Evolutionary conservation across 2,797 vertebrate genomes (phyloP), one percentile per base, ranked within the genome.

Genomic region (Sebastes reedi): DNA sequence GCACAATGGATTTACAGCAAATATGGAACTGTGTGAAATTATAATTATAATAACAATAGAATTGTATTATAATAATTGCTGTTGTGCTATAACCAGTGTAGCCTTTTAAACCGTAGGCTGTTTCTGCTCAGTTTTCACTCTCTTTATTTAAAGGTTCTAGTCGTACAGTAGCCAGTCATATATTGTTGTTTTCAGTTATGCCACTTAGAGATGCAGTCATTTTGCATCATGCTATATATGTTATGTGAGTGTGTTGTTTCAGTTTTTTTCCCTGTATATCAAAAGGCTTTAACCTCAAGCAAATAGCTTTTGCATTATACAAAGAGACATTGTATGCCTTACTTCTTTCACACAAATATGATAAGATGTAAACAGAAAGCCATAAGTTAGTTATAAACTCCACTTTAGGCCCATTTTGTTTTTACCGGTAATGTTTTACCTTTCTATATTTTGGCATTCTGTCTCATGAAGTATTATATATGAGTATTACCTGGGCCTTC

Each of bases 1-100:
- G 84, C 75, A 79, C 84, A 59, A 67, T 73, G 80, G 71, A 84
- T 85, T 88, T 77, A 54, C 64, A 72, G 86, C 89, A 90, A 89
- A 92, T 89, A 78, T 30, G 55, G 24, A 72, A 84, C 67, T 66
- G 29, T 80, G 84, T 90, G 79, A 71, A 83, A 89, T 86, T 81
- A 70, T 70, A 78, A 80, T 82, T 61, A 52, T 14, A 59, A 72
- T 65, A 67, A 75, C 22, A 61, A 32, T 70, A 64, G 75, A 54
- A 82, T 36, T 83, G 13, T 68, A 69, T 69, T 66, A 72, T 4
- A 29, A 34, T 62, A 64, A 61, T 55, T 69, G 8, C 74, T 55
- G 6, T 64, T 82, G 62, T 82, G 60, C 14, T 29, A 20, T 20
- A 32, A 86, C 68, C 20, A 69, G 20, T 20, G n/a, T 11, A 69